These are phyloP conservation scores for Buceros bicornis DNA, from an alignment of 2,797 vertebrate genomes.

Conservation along the genomic window DNA sequence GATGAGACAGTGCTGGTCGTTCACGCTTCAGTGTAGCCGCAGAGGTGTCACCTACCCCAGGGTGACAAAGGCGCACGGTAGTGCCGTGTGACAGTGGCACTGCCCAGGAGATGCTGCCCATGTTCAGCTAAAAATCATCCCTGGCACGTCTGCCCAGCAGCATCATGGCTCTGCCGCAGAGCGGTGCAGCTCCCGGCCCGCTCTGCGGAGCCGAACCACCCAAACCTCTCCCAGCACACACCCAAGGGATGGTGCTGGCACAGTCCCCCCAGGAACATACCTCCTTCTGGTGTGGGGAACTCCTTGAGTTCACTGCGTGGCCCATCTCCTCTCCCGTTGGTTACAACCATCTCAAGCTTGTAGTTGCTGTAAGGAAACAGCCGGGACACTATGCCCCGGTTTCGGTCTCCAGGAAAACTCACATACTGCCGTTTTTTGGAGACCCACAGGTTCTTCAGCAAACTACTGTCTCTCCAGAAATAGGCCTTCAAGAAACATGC, in stretches of 20 bases:
- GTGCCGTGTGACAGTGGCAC: neutral
- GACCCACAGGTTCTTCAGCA: slow-evolving; percentile 88
- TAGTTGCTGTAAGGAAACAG: slow-evolving; percentile 94
- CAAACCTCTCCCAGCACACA: neutral
- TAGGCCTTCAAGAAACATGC: slow-evolving; percentile 88
- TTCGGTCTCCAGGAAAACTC: slow-evolving; percentile 87
- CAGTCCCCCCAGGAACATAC: slow-evolving; percentile 77
- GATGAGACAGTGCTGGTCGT: rapidly evolving
- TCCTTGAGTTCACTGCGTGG: slow-evolving; percentile 89
- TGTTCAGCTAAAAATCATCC: neutral
- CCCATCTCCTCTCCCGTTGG: slow-evolving; percentile 90
- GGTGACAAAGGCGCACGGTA: neutral
- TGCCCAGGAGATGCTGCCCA: neutral
- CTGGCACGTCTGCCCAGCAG: neutral
- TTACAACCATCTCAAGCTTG: slow-evolving; percentile 94
- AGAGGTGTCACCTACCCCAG: neutral
- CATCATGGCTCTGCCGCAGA: neutral
- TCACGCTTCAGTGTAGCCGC: neutral
- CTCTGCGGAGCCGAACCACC: neutral
- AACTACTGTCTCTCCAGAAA: slow-evolving; percentile 94
- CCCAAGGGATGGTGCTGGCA: neutral
- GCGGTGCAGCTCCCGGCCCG: neutral
- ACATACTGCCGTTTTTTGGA: slow-evolving; percentile 89
- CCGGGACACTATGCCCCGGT: slow-evolving; percentile 86
- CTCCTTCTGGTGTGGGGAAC: slow-evolving; percentile 93